Conservation (phyloP, 1,140 invertebrate genomes). For the Diachasmimorpha longicaudata region DNA sequence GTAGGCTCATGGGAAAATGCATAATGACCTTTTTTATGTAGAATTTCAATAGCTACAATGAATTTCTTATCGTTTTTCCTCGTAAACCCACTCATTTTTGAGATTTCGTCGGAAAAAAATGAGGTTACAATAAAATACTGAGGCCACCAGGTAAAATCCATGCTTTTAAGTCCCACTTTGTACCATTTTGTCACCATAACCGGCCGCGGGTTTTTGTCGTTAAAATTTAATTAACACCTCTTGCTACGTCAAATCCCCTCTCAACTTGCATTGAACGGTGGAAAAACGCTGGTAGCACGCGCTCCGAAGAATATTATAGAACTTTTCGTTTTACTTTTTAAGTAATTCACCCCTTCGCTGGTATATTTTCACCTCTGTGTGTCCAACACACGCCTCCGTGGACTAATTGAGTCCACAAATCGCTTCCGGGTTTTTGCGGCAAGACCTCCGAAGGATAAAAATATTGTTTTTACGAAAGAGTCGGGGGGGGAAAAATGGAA, state of each 20-base stretch:
- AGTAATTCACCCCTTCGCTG: background rate
- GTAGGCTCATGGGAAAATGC: too few species aligned
- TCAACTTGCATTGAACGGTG: background rate
- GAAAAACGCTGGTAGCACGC: background rate
- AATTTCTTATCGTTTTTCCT: too few species aligned
- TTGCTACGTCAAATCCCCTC: background rate
- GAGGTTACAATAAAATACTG: too few species aligned
- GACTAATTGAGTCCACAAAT: conserved; percentile 20
- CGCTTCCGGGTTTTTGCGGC: conserved; percentile 16
- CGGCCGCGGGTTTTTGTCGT: conserved; percentile 27
- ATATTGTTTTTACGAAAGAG: background rate
- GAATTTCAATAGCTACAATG: too few species aligned
- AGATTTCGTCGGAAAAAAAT: too few species aligned
- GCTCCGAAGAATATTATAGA: conserved; percentile 15
- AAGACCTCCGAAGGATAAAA: background rate
- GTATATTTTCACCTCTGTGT: background rate
- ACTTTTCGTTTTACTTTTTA: conserved; percentile 1
- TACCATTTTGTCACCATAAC: conserved; percentile 6
- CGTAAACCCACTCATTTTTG: too few species aligned
- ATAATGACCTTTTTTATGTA: too few species aligned
- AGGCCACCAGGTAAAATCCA: too few species aligned
- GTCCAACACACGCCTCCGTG: background rate
- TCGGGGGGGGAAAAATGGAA: background rate
- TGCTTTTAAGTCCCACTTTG: conserved; percentile 32
- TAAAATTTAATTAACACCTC: conserved; percentile 43